Percentiles rank a stretch among this genome's conserved stretches.
These are phyloP conservation scores for Operophtera brumata DNA, from an alignment of 2,888 invertebrate species.

Conservation along the genomic window DNA sequence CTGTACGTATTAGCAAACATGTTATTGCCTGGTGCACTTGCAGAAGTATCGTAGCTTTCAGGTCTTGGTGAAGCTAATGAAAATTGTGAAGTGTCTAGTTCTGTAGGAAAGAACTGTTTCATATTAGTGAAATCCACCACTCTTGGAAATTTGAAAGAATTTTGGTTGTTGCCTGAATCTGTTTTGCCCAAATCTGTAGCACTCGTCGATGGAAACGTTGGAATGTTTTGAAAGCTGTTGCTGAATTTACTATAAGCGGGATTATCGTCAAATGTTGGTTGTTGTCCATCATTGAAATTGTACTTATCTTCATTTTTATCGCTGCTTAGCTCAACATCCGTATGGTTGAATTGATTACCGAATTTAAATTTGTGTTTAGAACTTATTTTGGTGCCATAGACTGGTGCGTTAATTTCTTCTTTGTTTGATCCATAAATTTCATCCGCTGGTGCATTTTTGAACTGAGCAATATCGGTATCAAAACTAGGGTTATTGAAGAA, in stretches of 20 bases:
- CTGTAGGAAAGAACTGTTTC: slow-evolving; percentile 55
- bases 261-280: slow-evolving; percentile 45
- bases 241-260: slow-evolving; percentile 44
- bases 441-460: slow-evolving; percentile 43
- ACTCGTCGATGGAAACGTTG: slow-evolving; percentile 44
- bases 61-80: slow-evolving; percentile 44
- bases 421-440: slow-evolving; percentile 40
- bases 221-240: slow-evolving; percentile 44
- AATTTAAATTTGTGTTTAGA: slow-evolving; percentile 51
- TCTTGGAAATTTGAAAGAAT: slow-evolving; percentile 57
- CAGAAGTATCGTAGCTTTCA: slow-evolving; percentile 37
- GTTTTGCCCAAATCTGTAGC: slow-evolving; percentile 46
- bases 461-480: slow-evolving; percentile 44
- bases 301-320: slow-evolving; percentile 45
- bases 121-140: slow-evolving; percentile 68
- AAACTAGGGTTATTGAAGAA: slow-evolving; percentile 52
- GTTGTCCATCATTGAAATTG: slow-evolving; percentile 38
- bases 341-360: slow-evolving; percentile 46
- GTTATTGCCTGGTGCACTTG: slow-evolving; percentile 41
- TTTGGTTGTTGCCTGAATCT: slow-evolving; percentile 38
- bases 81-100: slow-evolving; percentile 54
- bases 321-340: slow-evolving; percentile 50
- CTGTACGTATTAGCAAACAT: slow-evolving; percentile 39
- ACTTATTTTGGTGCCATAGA: slow-evolving; percentile 67
- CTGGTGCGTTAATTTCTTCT: slow-evolving; percentile 50